Percentiles rank a stretch among this genome's conserved stretches.
Conservation (phyloP, 2,113 vertebrate species). For the chimpanzee (Pan troglodytes) region DNA sequence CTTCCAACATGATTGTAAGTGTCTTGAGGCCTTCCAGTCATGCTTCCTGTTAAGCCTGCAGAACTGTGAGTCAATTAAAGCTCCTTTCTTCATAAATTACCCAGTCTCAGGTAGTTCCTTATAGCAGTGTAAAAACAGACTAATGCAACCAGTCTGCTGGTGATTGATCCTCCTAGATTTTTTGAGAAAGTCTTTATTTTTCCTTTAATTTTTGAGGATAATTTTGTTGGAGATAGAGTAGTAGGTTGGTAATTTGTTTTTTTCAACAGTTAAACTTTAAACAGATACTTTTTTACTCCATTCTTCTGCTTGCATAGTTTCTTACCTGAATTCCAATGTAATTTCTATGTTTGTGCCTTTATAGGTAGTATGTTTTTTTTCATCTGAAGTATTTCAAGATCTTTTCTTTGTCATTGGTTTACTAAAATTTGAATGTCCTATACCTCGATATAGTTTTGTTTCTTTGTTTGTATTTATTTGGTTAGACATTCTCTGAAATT, state of each 20-base stretch:
- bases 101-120: too few relatives aligned
- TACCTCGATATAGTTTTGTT: fast-evolving
- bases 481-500: not conserved
- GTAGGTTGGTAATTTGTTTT: not conserved
- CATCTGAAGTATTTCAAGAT: not conserved
- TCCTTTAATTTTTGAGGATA: not conserved
- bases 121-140: too few relatives aligned
- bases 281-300: not conserved
- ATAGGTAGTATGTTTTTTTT: not conserved
- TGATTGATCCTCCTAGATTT: not conserved
- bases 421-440: not conserved
- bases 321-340: not conserved
- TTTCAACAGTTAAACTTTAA: not conserved
- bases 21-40: too few relatives aligned
- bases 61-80: too few relatives aligned
- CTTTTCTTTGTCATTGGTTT: not conserved
- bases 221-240: not conserved
- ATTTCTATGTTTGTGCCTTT: not conserved
- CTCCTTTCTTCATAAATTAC: too few relatives aligned
- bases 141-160: not conserved
- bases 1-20: too few relatives aligned
- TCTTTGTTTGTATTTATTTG: not conserved
- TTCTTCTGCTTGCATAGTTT: not conserved
- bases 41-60: too few relatives aligned
- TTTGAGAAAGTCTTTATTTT: not conserved